These are phyloP conservation scores for Blastobasis lacticolella DNA, from an alignment of 2,888 invertebrate genomes.

Conservation along the genomic window DNA sequence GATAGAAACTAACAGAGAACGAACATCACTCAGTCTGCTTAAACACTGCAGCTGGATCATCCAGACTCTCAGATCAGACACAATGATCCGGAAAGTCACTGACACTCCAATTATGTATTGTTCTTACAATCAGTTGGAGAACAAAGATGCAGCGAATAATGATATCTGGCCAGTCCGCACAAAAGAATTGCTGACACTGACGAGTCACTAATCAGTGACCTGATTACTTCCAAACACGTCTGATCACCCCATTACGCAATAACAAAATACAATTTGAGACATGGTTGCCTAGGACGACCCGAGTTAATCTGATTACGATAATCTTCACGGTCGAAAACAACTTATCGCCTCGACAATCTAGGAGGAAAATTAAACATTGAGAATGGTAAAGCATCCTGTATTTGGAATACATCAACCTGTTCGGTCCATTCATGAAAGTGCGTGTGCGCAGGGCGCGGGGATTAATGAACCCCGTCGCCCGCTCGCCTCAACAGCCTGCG, in stretches of 20 bases:
- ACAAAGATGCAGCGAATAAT: constrained; percentile 35
- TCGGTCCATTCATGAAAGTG: constrained; percentile 74
- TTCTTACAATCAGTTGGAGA: constrained; percentile 18
- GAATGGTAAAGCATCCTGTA: constrained; percentile 41
- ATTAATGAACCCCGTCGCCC: constrained; percentile 66
- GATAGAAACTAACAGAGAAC: too few relatives aligned
- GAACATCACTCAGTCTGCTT: too few relatives aligned
- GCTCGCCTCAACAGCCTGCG: constrained; percentile 45
- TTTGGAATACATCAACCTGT: constrained; percentile 67
- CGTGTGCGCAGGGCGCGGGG: constrained; percentile 74
- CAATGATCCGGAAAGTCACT: constrained; percentile 1
- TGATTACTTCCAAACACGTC: too few relatives aligned
- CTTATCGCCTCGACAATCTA: too few relatives aligned
- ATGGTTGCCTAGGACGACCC: too few relatives aligned
- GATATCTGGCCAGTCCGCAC: constrained; percentile 31
- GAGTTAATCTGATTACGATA: too few relatives aligned
- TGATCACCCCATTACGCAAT: too few relatives aligned
- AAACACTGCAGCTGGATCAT: too few relatives aligned
- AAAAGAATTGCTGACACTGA: constrained; percentile 15
- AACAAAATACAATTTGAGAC: too few relatives aligned
- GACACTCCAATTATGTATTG: constrained; percentile 18
- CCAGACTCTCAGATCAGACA: background rate
- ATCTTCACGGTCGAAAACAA: too few relatives aligned
- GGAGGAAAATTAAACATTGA: too few relatives aligned
- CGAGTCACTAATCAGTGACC: too few relatives aligned